Evolutionary conservation across 2,113 vertebrate species (phyloP), one percentile per base, ranked within the genome.

Genomic region (Elephas maximus): DNA sequence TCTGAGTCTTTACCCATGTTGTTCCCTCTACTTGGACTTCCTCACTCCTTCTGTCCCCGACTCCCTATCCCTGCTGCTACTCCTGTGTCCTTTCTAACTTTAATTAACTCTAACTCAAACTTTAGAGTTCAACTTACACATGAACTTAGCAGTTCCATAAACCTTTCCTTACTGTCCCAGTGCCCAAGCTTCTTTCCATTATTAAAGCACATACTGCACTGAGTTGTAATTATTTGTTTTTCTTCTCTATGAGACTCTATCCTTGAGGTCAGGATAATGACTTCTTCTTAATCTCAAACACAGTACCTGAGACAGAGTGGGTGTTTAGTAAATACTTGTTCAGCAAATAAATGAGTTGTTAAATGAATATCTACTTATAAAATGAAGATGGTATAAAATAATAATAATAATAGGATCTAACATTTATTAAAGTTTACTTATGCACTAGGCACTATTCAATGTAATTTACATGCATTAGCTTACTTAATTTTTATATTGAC

Each of bases 171-270:
- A 30, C 1, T 21, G 24, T 48, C 10, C 9, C 5, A 15, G 28
- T 44, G 26, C 20, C 48, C 67, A 67, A 33, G 20, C 65, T 48
- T 83, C 80, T 85, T 91, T 87, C 69, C 87, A 37, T 30, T 77
- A 53, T 51, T 76, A 80, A 83, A 85, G 30, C 41, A 76, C 28
- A 63, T 69, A n/a, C n/a, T 89, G 45, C 23, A 28, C 14, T 37
- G 15, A 93, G 79, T 82, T 85, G 28, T 51, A 89, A 90, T 60
- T 74, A 71, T 53, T 95, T 90, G 48, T 69, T 92, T 94, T 69
- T 79, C 44, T 90, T 93, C 23, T 79, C 37, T 51, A 9, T 14
- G 30, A 74, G 11, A 83, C 26, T 80, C 24, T 26, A 14, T 87
- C 21, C 33, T 78, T 67, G 17, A 67, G 1, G 12, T 90, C 51